These are phyloP conservation scores for Drosophila merina DNA, from an alignment of 2,888 invertebrate genomes.

Conservation along the genomic window DNA sequence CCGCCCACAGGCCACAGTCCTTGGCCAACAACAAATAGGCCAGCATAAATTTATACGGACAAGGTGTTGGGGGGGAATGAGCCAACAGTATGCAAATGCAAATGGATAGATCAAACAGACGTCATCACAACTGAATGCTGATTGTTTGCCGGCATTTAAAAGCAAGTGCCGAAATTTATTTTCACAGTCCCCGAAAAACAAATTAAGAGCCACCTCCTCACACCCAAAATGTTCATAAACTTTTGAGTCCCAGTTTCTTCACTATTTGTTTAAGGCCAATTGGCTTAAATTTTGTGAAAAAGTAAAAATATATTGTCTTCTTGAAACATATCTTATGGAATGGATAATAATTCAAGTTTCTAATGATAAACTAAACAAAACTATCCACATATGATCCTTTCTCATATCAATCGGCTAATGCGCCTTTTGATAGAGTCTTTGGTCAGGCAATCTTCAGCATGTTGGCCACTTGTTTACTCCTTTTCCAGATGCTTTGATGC, in stretches of 20 bases:
- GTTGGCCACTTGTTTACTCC: slow-evolving; percentile 30
- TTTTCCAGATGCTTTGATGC: slow-evolving; percentile 30
- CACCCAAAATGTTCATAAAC: neutral
- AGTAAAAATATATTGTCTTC: too few relatives aligned
- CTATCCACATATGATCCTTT: slow-evolving; percentile 19
- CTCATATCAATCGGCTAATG: slow-evolving; percentile 27
- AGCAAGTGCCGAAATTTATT: slow-evolving; percentile 52
- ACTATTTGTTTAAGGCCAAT: too few relatives aligned
- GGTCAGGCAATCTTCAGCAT: slow-evolving; percentile 26
- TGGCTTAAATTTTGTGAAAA: too few relatives aligned
- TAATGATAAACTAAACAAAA: neutral
- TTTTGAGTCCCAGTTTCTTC: neutral
- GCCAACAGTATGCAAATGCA: slow-evolving; percentile 40
- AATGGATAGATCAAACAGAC: slow-evolving; percentile 52
- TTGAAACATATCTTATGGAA: too few relatives aligned
- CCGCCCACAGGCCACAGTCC: neutral
- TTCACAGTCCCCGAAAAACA: slow-evolving; percentile 25
- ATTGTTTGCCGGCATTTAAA: slow-evolving; percentile 64
- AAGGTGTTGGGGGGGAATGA: slow-evolving; percentile 22
- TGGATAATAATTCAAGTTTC: too few relatives aligned
- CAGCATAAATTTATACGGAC: slow-evolving; percentile 15
- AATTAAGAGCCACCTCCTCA: slow-evolving; percentile 9
- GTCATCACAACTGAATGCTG: slow-evolving; percentile 49
- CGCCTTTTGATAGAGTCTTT: slow-evolving; percentile 17
- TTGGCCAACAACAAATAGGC: slow-evolving; percentile 32